Conservation (phyloP, 2,888 invertebrate genomes). For the Dasysyrphus albostriatus region DNA sequence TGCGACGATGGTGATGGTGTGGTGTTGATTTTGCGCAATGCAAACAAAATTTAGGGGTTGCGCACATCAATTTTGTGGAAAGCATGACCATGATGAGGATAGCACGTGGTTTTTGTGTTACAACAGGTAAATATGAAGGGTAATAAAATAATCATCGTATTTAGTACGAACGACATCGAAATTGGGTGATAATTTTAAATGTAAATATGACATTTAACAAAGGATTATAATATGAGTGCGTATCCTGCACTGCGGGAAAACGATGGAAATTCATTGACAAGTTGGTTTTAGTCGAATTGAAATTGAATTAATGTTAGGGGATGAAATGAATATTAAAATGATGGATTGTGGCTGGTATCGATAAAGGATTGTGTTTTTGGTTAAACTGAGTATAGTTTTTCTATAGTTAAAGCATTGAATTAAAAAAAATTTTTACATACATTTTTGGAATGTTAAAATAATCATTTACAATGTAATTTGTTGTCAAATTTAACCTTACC, state of each 20-base stretch:
- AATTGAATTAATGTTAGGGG: not conserved
- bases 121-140: constrained; percentile 71
- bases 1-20: not conserved
- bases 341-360: not conserved
- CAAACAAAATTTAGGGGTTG: constrained; percentile 36
- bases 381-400: not conserved
- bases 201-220: constrained; percentile 68
- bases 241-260: constrained; percentile 34
- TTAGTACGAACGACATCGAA: constrained; percentile 34
- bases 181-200: constrained; percentile 71
- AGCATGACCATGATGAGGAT: constrained; percentile 45
- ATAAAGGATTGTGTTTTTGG: not conserved
- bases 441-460: too few species aligned
- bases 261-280: constrained; percentile 43
- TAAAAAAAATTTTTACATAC: too few species aligned
- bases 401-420: too few species aligned
- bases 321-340: constrained; percentile 5
- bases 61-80: constrained; percentile 47
- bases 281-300: constrained; percentile 6
- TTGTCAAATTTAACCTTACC: too few species aligned
- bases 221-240: constrained; percentile 63
- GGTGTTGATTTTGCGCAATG: constrained; percentile 61
- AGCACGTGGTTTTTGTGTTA: constrained; percentile 68
- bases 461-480: too few species aligned
- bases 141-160: constrained; percentile 62